phyloP scores from a whole-genome alignment of 2,797 vertebrate genomes.

The Alosa sapidissima region DNA sequence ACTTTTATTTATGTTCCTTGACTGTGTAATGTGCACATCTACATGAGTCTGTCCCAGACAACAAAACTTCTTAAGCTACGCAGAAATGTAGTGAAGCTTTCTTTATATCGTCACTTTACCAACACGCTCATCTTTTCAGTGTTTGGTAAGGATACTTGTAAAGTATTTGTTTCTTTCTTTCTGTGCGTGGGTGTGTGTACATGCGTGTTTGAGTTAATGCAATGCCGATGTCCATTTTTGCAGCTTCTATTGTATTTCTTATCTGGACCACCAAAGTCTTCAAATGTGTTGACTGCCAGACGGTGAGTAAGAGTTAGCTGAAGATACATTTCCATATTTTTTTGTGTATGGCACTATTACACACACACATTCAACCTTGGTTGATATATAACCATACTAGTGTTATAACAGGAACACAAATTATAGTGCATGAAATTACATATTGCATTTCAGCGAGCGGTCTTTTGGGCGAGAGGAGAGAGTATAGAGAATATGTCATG shows the following conservation, averaged over 20 bases:
- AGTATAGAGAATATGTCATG: too few relatives aligned
- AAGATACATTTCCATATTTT: background rate
- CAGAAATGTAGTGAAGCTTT: slow-evolving; percentile 91
- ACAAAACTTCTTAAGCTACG: slow-evolving; percentile 92
- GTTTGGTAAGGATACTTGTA: slow-evolving; percentile 76
- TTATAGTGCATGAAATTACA: too few relatives aligned
- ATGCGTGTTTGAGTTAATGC: background rate
- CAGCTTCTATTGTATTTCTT: slow-evolving; percentile 95
- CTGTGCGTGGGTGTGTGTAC: background rate
- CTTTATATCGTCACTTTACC: slow-evolving; percentile 93
- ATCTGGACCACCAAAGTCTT: slow-evolving; percentile 97
- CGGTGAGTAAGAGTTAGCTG: slow-evolving; percentile 80
- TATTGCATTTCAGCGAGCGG: too few relatives aligned
- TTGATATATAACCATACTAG: too few relatives aligned
- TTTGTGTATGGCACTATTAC: background rate
- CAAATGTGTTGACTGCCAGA: slow-evolving; percentile 92
- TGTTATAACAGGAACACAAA: too few relatives aligned
- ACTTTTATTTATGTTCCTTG: slow-evolving; percentile 68
- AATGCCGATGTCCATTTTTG: slow-evolving; percentile 28
- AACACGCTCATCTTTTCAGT: slow-evolving; percentile 95
- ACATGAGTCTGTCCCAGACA: slow-evolving; percentile 96
- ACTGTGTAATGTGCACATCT: slow-evolving; percentile 79
- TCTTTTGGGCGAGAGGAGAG: too few relatives aligned
- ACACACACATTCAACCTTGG: too few relatives aligned
- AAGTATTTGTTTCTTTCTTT: background rate